Percentiles rank a stretch among this genome's conserved stretches.
These are phyloP conservation scores for Leptarthrus brevirostris DNA, from an alignment of 2,888 invertebrate genomes.

Conservation along the genomic window DNA sequence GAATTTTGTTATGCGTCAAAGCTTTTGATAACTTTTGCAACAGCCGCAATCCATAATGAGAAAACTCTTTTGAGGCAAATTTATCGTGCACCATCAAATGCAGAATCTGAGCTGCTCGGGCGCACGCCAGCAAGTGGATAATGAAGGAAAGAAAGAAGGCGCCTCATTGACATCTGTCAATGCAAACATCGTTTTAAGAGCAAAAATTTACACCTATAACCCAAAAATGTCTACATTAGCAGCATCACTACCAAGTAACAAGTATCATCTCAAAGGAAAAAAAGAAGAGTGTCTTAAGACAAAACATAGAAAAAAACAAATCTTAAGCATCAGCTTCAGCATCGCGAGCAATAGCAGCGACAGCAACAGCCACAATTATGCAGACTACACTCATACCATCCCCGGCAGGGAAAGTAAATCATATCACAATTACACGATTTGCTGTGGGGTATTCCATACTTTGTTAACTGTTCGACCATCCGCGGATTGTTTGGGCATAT, in stretches of 20 bases:
- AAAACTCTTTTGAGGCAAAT: not conserved
- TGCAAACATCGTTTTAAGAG: constrained; percentile 9
- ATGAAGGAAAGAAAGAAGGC: constrained; percentile 19
- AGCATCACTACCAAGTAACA: constrained; percentile 50
- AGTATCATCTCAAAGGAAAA: constrained; percentile 52
- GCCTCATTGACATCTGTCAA: constrained; percentile 15
- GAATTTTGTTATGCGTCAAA: too few relatives aligned
- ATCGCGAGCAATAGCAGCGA: constrained; percentile 25
- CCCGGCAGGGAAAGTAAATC: constrained; percentile 52
- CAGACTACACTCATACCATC: constrained; percentile 30
- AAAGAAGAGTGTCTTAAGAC: constrained; percentile 55
- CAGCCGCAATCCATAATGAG: constrained; percentile 4
- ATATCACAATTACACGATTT: constrained; percentile 49
- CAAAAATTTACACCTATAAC: not conserved
- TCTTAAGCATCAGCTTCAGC: constrained; percentile 1
- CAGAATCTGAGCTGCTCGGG: too few relatives aligned
- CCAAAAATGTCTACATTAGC: constrained; percentile 13
- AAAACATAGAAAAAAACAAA: constrained; percentile 54
- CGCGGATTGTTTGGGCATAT: constrained; percentile 57
- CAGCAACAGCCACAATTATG: constrained; percentile 22
- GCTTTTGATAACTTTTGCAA: constrained; percentile 5
- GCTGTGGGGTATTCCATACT: constrained; percentile 31
- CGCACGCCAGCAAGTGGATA: too few relatives aligned
- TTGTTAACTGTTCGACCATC: constrained; percentile 43
- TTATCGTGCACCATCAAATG: not conserved